Percentiles rank a stretch among this genome's conserved stretches.
These are phyloP conservation scores for Zygogramma bicolorata DNA, from an alignment of 2,888 invertebrate species.

Conservation along the genomic window DNA sequence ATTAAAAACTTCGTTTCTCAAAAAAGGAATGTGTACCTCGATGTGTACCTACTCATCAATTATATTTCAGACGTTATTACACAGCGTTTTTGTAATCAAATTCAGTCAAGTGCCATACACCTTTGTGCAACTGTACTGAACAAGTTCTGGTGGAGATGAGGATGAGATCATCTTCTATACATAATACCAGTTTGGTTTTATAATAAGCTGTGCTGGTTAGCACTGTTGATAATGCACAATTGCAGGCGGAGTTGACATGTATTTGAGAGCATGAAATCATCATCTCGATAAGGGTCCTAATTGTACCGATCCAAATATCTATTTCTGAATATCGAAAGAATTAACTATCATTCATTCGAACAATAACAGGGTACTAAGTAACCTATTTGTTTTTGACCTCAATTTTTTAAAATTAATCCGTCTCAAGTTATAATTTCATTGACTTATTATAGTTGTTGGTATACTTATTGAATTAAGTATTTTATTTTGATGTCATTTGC, in stretches of 20 bases:
- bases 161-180: slow-evolving; percentile 60
- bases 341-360: too few species aligned
- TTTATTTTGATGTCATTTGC: not conserved
- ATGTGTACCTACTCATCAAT: not conserved
- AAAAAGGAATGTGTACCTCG: too few species aligned
- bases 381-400: too few species aligned
- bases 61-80: not conserved
- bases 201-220: not conserved
- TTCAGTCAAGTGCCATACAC: slow-evolving; percentile 32
- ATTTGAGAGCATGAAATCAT: not conserved
- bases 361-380: too few species aligned
- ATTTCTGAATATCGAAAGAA: not conserved
- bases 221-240: slow-evolving; percentile 1
- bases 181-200: slow-evolving; percentile 52
- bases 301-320: not conserved
- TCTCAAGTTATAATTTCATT: not conserved
- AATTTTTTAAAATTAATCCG: not conserved
- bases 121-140: slow-evolving; percentile 52
- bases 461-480: too few species aligned
- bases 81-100: slow-evolving; percentile 10
- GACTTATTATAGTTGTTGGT: not conserved
- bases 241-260: not conserved
- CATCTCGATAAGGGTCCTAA: not conserved
- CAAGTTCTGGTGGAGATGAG: slow-evolving; percentile 52
- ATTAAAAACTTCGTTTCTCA: too few species aligned